Conservation (phyloP, 1,140 invertebrate species). For the Pollicipes pollicipes region DNA sequence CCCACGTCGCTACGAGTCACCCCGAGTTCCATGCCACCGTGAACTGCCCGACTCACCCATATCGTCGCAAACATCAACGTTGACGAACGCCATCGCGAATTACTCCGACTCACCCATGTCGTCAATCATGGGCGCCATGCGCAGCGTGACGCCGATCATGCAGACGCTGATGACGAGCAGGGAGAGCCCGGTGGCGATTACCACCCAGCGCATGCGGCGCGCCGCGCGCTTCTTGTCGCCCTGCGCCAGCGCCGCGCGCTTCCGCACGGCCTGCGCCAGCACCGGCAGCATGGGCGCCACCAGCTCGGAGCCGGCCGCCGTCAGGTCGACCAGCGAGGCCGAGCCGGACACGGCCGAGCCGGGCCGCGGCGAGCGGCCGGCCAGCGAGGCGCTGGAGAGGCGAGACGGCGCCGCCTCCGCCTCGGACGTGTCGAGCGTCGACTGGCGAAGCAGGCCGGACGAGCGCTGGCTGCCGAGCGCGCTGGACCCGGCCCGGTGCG, state of each 20-base stretch:
- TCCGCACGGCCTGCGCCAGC: neutral
- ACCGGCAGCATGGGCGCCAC: neutral
- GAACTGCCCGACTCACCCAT: too few species aligned
- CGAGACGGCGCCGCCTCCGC: neutral
- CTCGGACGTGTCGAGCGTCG: too few species aligned
- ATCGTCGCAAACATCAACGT: too few species aligned
- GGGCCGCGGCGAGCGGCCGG: neutral
- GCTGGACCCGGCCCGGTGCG: neutral
- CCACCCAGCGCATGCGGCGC: conserved; percentile 48
- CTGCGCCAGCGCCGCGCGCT: neutral
- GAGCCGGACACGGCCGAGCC: neutral
- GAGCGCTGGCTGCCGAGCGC: neutral
- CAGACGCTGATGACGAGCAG: conserved; percentile 67
- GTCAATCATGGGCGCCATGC: conserved; percentile 79
- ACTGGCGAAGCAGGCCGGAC: neutral
- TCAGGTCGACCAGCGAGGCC: neutral
- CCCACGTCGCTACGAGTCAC: too few species aligned
- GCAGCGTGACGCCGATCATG: conserved; percentile 65
- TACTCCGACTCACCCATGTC: conserved; percentile 85
- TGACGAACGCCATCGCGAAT: too few species aligned
- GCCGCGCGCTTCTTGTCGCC: neutral
- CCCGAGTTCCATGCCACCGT: too few species aligned
- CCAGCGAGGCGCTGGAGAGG: neutral
- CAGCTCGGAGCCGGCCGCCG: neutral
- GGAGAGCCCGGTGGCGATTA: conserved; percentile 66